Base-by-base conservation (phyloP, 2,113 vertebrate genomes). In the Dermatemys mawii region DNA sequence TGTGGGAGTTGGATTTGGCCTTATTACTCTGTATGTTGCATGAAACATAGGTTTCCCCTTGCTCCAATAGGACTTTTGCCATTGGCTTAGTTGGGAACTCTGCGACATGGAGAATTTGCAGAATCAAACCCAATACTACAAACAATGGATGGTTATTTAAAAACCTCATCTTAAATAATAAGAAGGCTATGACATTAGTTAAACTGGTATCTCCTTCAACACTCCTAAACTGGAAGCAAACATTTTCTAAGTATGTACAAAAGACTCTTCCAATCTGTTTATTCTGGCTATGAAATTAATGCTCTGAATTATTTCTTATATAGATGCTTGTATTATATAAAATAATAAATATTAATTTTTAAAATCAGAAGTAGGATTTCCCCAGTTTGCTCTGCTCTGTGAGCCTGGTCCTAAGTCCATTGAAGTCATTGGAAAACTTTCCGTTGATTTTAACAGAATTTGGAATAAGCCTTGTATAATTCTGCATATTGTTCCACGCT, bases 301-400 rank as follows among this genome's bases (percentile, higher is more conserved):
- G 41, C 11, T 76, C 73, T 76, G 73, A 46, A 27, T 24, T 46
- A 27, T 76, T 13, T 76, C 0, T 2, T 80, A 81, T 78, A 26
- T 75, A 89, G 4, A 10, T 87, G 32, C 16, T 76, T 88, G 3
- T 32, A 78, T 89, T 90, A 19, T 88, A 16, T 38, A 63, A 78
- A 49, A 63, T 38, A 3, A 3, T 67, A 54, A 88, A 41, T 3
- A 22, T 38, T 90, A 82, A 7, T 87, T 89, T 87, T 70, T 70
- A 38, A 70, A 70, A 70, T 70, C 17, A 38, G 8, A 70, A 22
- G n/a, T 38, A 19, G 5, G 14, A 46, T 95, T 94, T 2, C 87
- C 1, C 11, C 22, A 0, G 0, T 54, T 6, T 48, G 54, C 1
- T 29, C 2, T 8, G 54, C 51, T 84, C 51, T 84, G 14, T 11